These are phyloP conservation scores for Caloenas nicobarica DNA, from an alignment of 2,113 vertebrate species.

Conservation along the genomic window DNA sequence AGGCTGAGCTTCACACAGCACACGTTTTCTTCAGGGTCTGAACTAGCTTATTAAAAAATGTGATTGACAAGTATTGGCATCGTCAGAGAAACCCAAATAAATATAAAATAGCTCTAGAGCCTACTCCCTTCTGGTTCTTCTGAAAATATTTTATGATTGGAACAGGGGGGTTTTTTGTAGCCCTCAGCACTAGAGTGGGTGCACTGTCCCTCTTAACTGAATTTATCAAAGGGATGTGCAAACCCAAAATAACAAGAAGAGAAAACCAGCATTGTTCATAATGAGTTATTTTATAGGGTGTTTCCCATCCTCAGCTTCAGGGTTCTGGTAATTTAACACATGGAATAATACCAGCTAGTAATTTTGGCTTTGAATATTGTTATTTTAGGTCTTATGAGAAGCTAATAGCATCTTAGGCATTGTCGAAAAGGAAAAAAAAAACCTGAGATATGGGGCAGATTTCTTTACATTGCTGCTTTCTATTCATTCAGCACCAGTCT, in stretches of 20 bases:
- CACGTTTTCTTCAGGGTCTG: neutral
- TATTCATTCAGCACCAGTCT: slow-evolving; percentile 46
- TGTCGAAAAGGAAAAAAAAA: neutral
- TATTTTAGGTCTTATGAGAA: slow-evolving; percentile 66
- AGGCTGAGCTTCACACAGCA: neutral
- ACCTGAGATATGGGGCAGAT: slow-evolving; percentile 15
- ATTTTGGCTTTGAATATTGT: slow-evolving; percentile 58
- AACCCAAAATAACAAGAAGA: slow-evolving; percentile 59
- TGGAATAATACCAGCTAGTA: slow-evolving; percentile 61
- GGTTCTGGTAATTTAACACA: slow-evolving; percentile 65
- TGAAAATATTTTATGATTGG: slow-evolving; percentile 57
- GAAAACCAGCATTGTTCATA: slow-evolving; percentile 52
- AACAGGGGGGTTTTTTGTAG: neutral
- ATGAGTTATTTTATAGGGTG: slow-evolving; percentile 68
- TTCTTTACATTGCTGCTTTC: slow-evolving; percentile 56
- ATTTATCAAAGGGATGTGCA: slow-evolving; percentile 47
- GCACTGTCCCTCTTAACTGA: slow-evolving; percentile 24
- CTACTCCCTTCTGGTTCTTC: slow-evolving; percentile 32
- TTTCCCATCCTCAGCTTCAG: slow-evolving; percentile 56
- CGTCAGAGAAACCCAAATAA: slow-evolving; percentile 40
- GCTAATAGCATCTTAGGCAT: slow-evolving; percentile 56
- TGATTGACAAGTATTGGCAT: slow-evolving; percentile 1
- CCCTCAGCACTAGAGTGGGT: neutral
- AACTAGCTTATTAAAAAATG: neutral
- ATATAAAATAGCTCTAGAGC: neutral